Percentiles rank a stretch among this genome's conserved stretches.
Evolutionary conservation across 2,888 invertebrate genomes (phyloP).

Genomic region (Pollenia amentaria): DNA sequence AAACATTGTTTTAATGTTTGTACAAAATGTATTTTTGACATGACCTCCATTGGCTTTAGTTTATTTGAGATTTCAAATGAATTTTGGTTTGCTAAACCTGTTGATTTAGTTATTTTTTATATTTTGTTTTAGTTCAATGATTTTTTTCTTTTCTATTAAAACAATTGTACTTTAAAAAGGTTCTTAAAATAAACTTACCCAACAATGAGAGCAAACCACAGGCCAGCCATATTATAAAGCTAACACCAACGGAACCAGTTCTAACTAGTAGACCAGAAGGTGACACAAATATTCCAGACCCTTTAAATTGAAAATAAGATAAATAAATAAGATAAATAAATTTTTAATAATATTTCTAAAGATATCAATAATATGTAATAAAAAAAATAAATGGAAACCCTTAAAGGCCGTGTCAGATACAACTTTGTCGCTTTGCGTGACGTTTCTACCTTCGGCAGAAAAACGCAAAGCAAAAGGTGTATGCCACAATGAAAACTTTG

Average conservation of each 20-base stretch:
- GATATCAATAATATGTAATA: neutral
- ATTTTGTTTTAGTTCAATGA: neutral
- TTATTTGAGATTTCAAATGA: neutral
- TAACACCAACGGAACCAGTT: conserved; percentile 97
- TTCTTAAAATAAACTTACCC: conserved; percentile 87
- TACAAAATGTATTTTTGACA: conserved; percentile 14
- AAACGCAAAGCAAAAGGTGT: no score
- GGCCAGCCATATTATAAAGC: conserved; percentile 97
- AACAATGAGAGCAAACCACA: conserved; percentile 96
- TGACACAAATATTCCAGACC: conserved; percentile 99
- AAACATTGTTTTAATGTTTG: neutral
- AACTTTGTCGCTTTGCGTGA: no score
- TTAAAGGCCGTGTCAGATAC: no score
- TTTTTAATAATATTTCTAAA: neutral
- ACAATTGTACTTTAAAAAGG: neutral
- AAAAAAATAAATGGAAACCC: neutral
- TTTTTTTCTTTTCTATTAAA: neutral
- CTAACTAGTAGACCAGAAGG: conserved; percentile 96
- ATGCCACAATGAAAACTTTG: no score
- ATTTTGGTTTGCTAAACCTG: conserved; percentile 19
- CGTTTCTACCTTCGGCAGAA: no score
- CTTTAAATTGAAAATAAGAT: conserved; percentile 84
- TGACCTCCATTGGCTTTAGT: conserved; percentile 40
- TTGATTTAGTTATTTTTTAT: conserved; percentile 15
- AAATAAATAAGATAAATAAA: neutral